Evolutionary conservation across 2,797 vertebrate species (phyloP).

Genomic region (Gorsachius magnificus): DNA sequence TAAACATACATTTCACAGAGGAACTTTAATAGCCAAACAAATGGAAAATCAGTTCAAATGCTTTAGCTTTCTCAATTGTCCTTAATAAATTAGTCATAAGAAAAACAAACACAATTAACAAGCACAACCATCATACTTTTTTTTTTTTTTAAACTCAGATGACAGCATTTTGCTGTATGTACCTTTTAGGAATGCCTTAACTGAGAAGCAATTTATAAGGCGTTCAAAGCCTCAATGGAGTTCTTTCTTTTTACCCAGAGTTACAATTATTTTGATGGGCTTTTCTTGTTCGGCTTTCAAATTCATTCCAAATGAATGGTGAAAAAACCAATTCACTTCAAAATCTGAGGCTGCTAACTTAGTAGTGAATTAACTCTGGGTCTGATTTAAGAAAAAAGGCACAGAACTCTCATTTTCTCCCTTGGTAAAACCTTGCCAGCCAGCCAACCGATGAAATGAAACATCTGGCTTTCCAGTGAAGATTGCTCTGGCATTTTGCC

Average conservation of each 20-base stretch:
- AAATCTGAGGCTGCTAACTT: neutral
- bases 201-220: neutral
- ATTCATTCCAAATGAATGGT: neutral
- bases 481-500: conserved; percentile 36
- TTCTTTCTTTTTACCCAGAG: neutral
- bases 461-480: conserved; percentile 32
- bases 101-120: conserved; percentile 41
- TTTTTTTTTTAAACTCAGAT: neutral
- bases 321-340: neutral
- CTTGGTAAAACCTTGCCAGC: neutral
- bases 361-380: neutral
- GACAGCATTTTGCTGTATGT: neutral
- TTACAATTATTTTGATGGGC: conserved; percentile 4
- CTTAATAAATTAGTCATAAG: conserved; percentile 62
- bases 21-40: conserved; percentile 66
- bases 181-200: conserved; percentile 7
- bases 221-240: neutral
- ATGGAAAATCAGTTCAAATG: conserved; percentile 53
- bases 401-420: neutral
- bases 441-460: neutral
- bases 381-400: neutral
- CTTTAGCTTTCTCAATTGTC: conserved; percentile 52
- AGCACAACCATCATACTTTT: neutral
- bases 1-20: conserved; percentile 65
- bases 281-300: conserved; percentile 9